Evolutionary conservation across 2,888 invertebrate genomes (phyloP).

Genomic region (Drepanosiphum platanoidis): DNA sequence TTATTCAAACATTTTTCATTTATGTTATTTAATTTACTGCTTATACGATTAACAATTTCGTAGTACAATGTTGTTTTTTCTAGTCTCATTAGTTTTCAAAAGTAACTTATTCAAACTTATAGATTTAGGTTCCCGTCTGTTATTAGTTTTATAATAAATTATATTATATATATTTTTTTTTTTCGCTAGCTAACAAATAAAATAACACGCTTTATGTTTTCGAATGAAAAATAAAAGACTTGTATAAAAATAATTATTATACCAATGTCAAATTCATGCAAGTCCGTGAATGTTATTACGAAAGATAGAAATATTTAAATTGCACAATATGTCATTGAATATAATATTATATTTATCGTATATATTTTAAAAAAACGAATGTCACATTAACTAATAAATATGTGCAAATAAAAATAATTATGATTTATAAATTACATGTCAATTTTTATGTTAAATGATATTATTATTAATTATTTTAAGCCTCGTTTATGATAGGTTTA

Average conservation of each 20-base stretch:
- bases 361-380: too few species aligned
- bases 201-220: neutral
- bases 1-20: neutral
- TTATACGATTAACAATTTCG: neutral
- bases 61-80: neutral
- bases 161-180: neutral
- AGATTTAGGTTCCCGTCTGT: neutral
- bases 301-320: too few species aligned
- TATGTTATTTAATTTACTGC: neutral
- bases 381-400: too few species aligned
- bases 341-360: neutral
- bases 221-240: neutral
- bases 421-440: neutral
- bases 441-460: too few species aligned
- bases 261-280: neutral
- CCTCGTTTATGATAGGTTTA: neutral
- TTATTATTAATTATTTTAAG: neutral
- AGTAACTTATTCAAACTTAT: neutral
- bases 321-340: neutral
- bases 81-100: conserved; percentile 6
- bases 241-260: neutral
- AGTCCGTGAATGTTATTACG: too few species aligned
- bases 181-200: neutral
- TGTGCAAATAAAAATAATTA: neutral
- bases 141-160: neutral